A percentile compares a stretch with the other conserved stretches of the same genome.
phyloP scores from a whole-genome alignment of 2,888 invertebrate species.

The Acronicta leporina region DNA sequence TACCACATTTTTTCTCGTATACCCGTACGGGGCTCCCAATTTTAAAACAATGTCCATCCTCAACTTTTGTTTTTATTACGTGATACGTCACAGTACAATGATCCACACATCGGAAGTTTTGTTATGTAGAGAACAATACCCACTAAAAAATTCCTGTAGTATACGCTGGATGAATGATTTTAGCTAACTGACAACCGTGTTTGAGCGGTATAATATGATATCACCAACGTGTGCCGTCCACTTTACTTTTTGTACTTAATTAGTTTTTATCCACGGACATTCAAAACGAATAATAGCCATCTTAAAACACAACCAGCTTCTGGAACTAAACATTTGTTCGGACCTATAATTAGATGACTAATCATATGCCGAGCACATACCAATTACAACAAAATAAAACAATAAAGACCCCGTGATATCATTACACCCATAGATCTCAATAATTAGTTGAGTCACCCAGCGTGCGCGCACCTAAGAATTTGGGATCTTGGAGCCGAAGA shows the following conservation, averaged over 20 bases:
- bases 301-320: conserved; percentile 36
- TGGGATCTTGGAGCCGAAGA: conserved; percentile 65
- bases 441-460: conserved; percentile 71
- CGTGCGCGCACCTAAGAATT: conserved; percentile 70
- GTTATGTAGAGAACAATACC: conserved; percentile 49
- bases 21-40: conserved; percentile 36
- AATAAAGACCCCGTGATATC: conserved; percentile 69
- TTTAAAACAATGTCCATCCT: conserved; percentile 54
- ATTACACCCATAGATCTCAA: conserved; percentile 72
- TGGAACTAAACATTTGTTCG: conserved; percentile 44
- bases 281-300: conserved; percentile 29
- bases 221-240: conserved; percentile 14
- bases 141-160: conserved; percentile 48
- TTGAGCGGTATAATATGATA: conserved; percentile 6
- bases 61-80: conserved; percentile 51
- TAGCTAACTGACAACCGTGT: conserved; percentile 25
- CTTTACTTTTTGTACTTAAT: conserved; percentile 36
- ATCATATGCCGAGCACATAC: conserved; percentile 49
- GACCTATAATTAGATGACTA: conserved; percentile 54
- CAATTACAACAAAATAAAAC: conserved; percentile 66
- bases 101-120: conserved; percentile 49
- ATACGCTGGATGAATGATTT: conserved; percentile 29
- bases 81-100: conserved; percentile 49
- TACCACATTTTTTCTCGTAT: neutral
- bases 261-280: conserved; percentile 22